These are phyloP conservation scores for Macrotrachela quadricornifera DNA, from an alignment of 1,140 invertebrate genomes.

Conservation along the genomic window DNA sequence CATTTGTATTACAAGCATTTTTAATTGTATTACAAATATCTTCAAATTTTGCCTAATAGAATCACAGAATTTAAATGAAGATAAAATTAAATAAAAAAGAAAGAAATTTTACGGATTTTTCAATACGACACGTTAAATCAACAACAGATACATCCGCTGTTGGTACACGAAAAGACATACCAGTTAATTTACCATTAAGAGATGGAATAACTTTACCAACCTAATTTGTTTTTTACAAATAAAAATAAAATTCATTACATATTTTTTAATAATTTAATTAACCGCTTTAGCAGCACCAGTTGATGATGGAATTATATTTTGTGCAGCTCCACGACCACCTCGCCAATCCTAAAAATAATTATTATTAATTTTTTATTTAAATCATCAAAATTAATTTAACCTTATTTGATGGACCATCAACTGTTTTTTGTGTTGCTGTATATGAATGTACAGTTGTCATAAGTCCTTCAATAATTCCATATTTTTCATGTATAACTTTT, in stretches of 20 bases:
- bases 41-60: slow-evolving; percentile 44
- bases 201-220: slow-evolving; percentile 35
- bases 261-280: too few relatives aligned
- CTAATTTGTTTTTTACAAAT: too few relatives aligned
- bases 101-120: slow-evolving; percentile 20
- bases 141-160: slow-evolving; percentile 86
- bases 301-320: slow-evolving; percentile 89
- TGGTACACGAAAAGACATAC: slow-evolving; percentile 96
- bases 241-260: too few relatives aligned
- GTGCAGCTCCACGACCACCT: slow-evolving; percentile 77
- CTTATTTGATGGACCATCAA: slow-evolving; percentile 82
- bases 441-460: slow-evolving; percentile 97
- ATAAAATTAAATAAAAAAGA: too few relatives aligned
- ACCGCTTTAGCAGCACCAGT: slow-evolving; percentile 92
- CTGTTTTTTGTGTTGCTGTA: slow-evolving; percentile 89
- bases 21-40: slow-evolving; percentile 74
- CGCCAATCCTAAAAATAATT: slow-evolving; percentile 46
- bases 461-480: slow-evolving; percentile 76
- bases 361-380: too few relatives aligned
- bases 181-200: slow-evolving; percentile 46
- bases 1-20: slow-evolving; percentile 45
- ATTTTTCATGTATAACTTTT: slow-evolving; percentile 84
- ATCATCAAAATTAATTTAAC: too few relatives aligned
- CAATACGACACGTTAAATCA: slow-evolving; percentile 53
- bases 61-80: too few relatives aligned